A percentile compares a stretch with the other conserved stretches of the same genome.
Evolutionary conservation across 2,888 invertebrate species (phyloP).

Genomic region (Oegoconia quadripuncta): DNA sequence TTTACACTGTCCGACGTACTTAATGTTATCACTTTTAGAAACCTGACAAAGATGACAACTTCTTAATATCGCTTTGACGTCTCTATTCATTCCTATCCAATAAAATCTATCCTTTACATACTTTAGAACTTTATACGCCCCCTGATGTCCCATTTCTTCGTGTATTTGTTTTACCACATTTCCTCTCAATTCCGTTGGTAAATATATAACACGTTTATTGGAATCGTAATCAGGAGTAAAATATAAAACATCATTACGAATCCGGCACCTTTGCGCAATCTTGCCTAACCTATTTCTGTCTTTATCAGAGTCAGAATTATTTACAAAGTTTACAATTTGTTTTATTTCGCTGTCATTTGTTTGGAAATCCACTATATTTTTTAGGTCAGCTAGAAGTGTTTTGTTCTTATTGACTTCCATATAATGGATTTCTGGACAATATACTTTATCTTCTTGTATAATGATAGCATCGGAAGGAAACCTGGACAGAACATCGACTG

Average conservation of each 20-base stretch:
- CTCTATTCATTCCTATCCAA: slow-evolving; percentile 15
- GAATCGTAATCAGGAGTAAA: background rate
- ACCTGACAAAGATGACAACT: slow-evolving; percentile 23
- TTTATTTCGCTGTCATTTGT: slow-evolving; percentile 2
- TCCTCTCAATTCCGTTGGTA: background rate
- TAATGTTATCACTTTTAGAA: slow-evolving; percentile 14
- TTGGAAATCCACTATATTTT: background rate
- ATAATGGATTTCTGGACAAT: slow-evolving; percentile 8
- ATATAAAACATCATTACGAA: background rate
- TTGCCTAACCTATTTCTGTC: background rate
- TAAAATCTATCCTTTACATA: slow-evolving; percentile 20
- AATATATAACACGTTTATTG: slow-evolving; percentile 6
- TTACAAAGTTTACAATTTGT: slow-evolving; percentile 1
- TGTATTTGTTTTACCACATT: slow-evolving; percentile 1
- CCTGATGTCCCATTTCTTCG: slow-evolving; percentile 25
- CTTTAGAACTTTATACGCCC: slow-evolving; percentile 18
- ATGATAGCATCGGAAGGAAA: slow-evolving; percentile 10
- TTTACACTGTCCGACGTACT: slow-evolving; percentile 13
- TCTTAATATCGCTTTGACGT: slow-evolving; percentile 12
- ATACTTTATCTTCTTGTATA: slow-evolving; percentile 14
- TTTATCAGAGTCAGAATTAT: background rate
- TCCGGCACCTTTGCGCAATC: background rate
- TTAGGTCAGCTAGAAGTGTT: slow-evolving; percentile 1
- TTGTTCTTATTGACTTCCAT: slow-evolving; percentile 9
- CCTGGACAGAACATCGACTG: slow-evolving; percentile 17